Conservation (phyloP, 2,113 vertebrate genomes). For the Cichladusa arquata region DNA sequence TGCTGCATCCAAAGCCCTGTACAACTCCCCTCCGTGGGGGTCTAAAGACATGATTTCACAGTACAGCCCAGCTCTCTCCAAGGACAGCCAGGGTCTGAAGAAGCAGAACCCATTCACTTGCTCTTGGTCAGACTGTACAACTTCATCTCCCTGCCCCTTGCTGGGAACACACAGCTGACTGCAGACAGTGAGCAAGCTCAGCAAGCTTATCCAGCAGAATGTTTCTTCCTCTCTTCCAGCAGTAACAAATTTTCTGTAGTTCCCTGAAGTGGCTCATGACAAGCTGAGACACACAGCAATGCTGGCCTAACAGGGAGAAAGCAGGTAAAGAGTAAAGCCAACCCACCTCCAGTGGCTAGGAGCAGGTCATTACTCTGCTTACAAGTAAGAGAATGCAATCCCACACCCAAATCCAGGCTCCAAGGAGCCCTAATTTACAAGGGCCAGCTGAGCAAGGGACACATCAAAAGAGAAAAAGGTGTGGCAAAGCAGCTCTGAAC, state of each 20-base stretch:
- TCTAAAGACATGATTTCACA: background rate
- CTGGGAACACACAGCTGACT: background rate
- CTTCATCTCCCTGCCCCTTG: background rate
- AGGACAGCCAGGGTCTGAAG: background rate
- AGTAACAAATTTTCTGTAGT: background rate
- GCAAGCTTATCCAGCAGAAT: background rate
- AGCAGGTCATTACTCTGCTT: background rate
- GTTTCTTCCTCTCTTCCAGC: background rate
- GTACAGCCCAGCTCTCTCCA: background rate
- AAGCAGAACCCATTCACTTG: background rate
- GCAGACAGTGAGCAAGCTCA: background rate
- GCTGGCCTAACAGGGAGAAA: background rate
- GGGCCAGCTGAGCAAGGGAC: background rate
- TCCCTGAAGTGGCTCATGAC: background rate
- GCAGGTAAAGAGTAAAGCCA: background rate
- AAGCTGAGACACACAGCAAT: background rate
- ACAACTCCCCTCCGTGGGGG: accelerated
- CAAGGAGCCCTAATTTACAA: background rate
- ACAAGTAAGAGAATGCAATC: background rate
- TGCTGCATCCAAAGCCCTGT: background rate
- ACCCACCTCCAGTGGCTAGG: too few relatives aligned
- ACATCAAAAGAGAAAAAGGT: background rate
- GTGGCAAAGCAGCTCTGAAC: background rate
- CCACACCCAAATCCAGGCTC: background rate
- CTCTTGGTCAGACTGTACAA: background rate